A percentile compares a stretch with the other conserved stretches of the same genome.
Conservation (phyloP, 2,797 vertebrate species). For the Austrolebias charrua region DNA sequence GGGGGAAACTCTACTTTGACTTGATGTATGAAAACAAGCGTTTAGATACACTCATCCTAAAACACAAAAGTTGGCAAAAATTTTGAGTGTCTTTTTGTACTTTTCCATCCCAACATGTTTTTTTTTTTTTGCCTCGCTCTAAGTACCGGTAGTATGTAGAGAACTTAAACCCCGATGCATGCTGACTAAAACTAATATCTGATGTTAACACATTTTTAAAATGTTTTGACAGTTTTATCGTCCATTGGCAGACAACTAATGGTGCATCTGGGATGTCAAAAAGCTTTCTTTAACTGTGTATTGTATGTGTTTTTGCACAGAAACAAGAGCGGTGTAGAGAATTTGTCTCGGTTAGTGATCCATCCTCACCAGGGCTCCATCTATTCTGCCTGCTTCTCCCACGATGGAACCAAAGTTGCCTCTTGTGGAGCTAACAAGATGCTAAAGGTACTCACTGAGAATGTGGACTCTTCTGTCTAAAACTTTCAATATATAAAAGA, state of each 20-base stretch:
- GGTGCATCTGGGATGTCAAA: background rate
- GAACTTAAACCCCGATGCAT: too few relatives aligned
- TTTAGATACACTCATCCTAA: background rate
- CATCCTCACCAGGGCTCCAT: constrained; percentile 91
- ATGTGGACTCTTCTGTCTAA: background rate
- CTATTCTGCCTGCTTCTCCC: constrained; percentile 93
- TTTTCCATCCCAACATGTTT: background rate
- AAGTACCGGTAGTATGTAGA: too few relatives aligned
- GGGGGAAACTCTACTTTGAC: constrained; percentile 87
- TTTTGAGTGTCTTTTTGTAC: background rate
- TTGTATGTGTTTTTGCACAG: constrained; percentile 66
- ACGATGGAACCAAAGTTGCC: constrained; percentile 87
- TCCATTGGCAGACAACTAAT: background rate
- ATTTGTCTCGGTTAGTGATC: constrained; percentile 88
- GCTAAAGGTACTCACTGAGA: constrained; percentile 81
- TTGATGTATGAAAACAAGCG: constrained; percentile 84
- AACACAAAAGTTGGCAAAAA: background rate
- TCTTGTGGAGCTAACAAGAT: constrained; percentile 91
- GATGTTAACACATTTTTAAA: background rate
- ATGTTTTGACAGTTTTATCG: background rate
- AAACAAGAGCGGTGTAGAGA: constrained; percentile 88
- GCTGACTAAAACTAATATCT: too few relatives aligned
- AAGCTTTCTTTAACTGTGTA: background rate
- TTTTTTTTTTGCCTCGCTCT: background rate
- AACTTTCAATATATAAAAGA: background rate